phyloP scores from a whole-genome alignment of 2,113 vertebrate species.

The Hylia prasina region DNA sequence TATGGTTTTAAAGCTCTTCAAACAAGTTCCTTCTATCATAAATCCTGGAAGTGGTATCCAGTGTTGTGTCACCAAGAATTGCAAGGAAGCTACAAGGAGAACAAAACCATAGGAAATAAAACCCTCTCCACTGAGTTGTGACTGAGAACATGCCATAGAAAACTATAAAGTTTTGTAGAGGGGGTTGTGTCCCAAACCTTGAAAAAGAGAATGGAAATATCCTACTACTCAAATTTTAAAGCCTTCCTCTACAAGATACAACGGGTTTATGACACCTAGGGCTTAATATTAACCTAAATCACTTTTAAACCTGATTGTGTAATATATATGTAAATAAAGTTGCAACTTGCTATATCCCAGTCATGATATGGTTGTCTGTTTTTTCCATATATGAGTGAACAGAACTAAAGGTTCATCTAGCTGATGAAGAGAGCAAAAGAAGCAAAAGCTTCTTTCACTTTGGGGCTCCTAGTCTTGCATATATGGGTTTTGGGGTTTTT shows the following conservation, averaged over 20 bases:
- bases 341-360: not conserved
- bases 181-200: accelerated
- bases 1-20: not conserved
- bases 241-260: not conserved
- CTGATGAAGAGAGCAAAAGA: not conserved
- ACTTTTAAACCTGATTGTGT: not conserved
- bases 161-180: not conserved
- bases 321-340: not conserved
- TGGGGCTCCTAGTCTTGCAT: not conserved
- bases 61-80: not conserved
- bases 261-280: not conserved
- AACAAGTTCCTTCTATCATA: not conserved
- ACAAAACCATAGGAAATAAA: not conserved
- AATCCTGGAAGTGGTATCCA: not conserved
- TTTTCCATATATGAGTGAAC: not conserved
- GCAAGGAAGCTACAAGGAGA: not conserved
- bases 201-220: not conserved
- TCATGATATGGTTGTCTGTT: not conserved
- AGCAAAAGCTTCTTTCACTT: not conserved
- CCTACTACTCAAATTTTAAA: not conserved
- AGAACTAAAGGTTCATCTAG: not conserved
- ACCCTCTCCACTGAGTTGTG: accelerated
- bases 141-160: not conserved
- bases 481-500: not conserved
- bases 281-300: not conserved